These are phyloP conservation scores for Nephrotoma guestfalica DNA, from an alignment of 2,888 invertebrate genomes.

Conservation along the genomic window DNA sequence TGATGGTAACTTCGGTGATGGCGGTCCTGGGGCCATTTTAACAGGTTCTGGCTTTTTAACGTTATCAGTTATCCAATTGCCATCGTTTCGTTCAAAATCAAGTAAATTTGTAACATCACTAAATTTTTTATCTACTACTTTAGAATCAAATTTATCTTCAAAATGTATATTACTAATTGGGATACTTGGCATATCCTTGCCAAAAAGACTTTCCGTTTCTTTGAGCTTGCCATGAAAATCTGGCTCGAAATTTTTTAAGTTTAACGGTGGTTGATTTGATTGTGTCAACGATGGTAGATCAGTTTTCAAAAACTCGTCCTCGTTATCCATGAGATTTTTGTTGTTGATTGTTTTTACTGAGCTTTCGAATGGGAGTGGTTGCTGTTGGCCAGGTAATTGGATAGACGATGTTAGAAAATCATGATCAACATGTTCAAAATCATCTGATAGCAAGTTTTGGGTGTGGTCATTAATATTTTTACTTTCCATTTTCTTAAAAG, in stretches of 20 bases:
- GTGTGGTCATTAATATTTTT: neutral
- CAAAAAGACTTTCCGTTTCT: neutral
- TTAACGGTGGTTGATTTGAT: neutral
- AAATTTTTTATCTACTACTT: neutral
- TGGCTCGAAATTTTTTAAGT: neutral
- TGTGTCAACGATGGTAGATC: neutral
- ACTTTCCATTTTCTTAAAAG: neutral
- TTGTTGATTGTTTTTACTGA: neutral
- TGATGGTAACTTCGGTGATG: neutral
- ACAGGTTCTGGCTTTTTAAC: neutral
- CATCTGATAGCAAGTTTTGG: slow-evolving; percentile 9
- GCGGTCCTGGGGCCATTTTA: neutral
- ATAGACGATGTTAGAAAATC: slow-evolving; percentile 8
- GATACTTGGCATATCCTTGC: neutral
- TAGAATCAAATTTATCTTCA: neutral
- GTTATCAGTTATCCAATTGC: neutral
- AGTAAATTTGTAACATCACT: neutral
- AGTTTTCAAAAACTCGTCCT: neutral
- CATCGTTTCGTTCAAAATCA: slow-evolving; percentile 2
- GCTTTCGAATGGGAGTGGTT: neutral
- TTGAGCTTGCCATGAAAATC: neutral
- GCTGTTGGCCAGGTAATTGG: neutral
- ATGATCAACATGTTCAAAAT: slow-evolving; percentile 14
- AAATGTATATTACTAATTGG: neutral
- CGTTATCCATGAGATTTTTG: neutral